Evolutionary conservation across 2,113 vertebrate species (phyloP), one percentile per base, ranked within the genome.

Genomic region (Caracal caracal): DNA sequence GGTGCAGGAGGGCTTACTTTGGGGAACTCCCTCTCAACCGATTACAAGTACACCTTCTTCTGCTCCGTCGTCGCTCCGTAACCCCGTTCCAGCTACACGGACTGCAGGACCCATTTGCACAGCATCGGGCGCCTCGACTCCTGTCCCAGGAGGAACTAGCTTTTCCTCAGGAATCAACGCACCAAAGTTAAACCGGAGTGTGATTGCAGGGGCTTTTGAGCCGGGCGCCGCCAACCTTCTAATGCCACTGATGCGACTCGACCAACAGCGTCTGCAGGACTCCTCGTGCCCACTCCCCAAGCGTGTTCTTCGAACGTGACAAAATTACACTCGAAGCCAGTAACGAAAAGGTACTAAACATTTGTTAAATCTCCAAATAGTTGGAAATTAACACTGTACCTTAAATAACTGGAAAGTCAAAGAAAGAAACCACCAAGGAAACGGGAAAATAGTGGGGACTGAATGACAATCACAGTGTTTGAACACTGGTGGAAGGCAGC

Each of bases 111-210:
- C 99, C 87, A 99, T 98, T 97, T 99, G 99, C 56, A 98, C 98
- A 19, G 97, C 98, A 20, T 94, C 93, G 13, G n/a, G 85, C 35
- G 5, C 96, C 19, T 49, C 88, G 33, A 5, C 73, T 3, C 73
- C 97, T 3, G 88, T 98, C 7, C 98, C 98, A 70, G 96, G 90
- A 73, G 97, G 97, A 37, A 26, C 98, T 4, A 33, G 97, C 0
- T 99, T 99, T 94, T 95, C 98, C 0, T 98, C 99, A 68, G 99
- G 99, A 61, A 78, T 95, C n/a, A 98, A 98, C 3, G 73, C 98
- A 17, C 79, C 98, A 1, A 98, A 99, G 1, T 93, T 99, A 28
- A 98, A 96, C 81, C 91, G 99, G 71, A 97, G 98, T 5, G 51
- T 80, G 5, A 63, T 75, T 33, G 59, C 95, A 0, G 96, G 83